Evolutionary conservation across 2,888 invertebrate genomes (phyloP).

Genomic region (Colostygia pectinataria): DNA sequence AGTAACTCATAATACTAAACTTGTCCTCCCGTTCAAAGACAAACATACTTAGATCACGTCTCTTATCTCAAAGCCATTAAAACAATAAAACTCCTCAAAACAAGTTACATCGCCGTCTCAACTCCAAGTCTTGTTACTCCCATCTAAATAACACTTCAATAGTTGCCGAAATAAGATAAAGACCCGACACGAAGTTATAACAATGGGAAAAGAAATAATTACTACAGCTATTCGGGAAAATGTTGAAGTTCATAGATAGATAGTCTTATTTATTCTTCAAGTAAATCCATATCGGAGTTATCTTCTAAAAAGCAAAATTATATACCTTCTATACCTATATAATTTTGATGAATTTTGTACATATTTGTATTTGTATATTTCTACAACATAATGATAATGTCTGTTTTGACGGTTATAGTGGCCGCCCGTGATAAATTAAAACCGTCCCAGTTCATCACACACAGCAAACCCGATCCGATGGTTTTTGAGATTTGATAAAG

Average conservation of each 20-base stretch:
- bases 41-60: slow-evolving; percentile 21
- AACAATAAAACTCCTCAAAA: slow-evolving; percentile 33
- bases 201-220: slow-evolving; percentile 28
- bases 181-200: slow-evolving; percentile 16
- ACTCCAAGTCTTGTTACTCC: slow-evolving; percentile 18
- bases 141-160: slow-evolving; percentile 35
- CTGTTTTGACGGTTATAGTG: too few relatives aligned
- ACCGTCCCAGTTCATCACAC: too few relatives aligned
- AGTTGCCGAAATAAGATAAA: slow-evolving; percentile 36
- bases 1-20: slow-evolving; percentile 12
- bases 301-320: too few relatives aligned
- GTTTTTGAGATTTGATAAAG: too few relatives aligned
- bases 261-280: slow-evolving; percentile 1
- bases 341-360: too few relatives aligned
- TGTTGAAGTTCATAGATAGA: slow-evolving; percentile 13
- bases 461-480: too few relatives aligned
- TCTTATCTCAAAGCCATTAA: slow-evolving; percentile 35
- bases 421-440: too few relatives aligned
- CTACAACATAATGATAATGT: too few relatives aligned
- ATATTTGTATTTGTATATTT: too few relatives aligned
- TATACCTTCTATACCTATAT: too few relatives aligned
- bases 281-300: background rate
- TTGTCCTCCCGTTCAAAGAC: slow-evolving; percentile 7
- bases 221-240: slow-evolving; percentile 5
- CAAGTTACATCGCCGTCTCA: slow-evolving; percentile 32